These are phyloP conservation scores for Caranx ignobilis DNA, from an alignment of 2,113 vertebrate species.

Conservation along the genomic window DNA sequence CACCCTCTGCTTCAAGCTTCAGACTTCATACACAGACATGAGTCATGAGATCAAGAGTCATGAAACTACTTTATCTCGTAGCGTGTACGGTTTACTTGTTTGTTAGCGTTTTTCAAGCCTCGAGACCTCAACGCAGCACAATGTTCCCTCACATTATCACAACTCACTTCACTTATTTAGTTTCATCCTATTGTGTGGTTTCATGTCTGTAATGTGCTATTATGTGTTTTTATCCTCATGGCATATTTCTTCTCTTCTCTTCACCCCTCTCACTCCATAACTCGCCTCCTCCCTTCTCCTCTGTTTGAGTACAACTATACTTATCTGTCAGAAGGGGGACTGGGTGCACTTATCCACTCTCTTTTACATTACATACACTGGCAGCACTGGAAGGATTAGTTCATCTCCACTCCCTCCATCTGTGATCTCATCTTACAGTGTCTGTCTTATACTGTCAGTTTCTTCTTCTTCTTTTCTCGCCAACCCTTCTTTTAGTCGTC, in stretches of 20 bases:
- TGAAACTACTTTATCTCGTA: too few species aligned
- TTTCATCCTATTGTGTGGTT: constrained; percentile 28
- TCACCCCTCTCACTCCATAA: background rate
- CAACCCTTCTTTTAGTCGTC: too few species aligned
- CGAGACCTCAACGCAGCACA: background rate
- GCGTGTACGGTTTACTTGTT: background rate
- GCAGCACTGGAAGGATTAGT: constrained; percentile 64
- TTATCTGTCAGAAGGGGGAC: constrained; percentile 28
- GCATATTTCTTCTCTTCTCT: constrained; percentile 5
- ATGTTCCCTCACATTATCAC: constrained; percentile 6
- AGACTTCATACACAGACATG: too few species aligned
- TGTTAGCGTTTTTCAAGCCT: background rate
- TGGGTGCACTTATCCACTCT: constrained; percentile 43
- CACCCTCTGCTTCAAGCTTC: background rate
- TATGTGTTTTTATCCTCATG: constrained; percentile 10
- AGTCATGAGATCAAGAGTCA: too few species aligned
- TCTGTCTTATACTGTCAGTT: constrained; percentile 56
- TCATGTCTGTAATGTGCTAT: constrained; percentile 1
- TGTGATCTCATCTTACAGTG: constrained; percentile 62
- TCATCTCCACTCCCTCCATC: constrained; percentile 39
- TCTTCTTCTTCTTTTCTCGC: too few species aligned
- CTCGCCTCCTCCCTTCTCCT: constrained; percentile 22
- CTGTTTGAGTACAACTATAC: background rate
- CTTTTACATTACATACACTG: constrained; percentile 55
- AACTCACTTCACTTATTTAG: constrained; percentile 18